Evolutionary conservation across 2,888 invertebrate species (phyloP).

Genomic region (Idaea dimidiata): DNA sequence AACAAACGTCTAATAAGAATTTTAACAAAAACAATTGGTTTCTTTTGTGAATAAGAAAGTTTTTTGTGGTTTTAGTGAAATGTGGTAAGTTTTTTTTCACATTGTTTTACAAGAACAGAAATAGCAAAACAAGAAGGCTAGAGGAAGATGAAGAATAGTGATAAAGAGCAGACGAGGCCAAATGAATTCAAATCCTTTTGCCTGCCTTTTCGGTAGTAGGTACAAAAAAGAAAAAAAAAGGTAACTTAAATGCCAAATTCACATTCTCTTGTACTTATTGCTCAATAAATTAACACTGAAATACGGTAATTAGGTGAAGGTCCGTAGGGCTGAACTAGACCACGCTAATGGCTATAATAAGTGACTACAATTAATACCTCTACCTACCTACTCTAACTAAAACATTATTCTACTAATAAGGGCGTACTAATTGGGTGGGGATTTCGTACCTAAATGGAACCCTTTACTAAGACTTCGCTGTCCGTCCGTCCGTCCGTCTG

Average conservation of each 20-base stretch:
- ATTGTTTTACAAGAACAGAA: background rate
- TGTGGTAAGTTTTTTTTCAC: background rate
- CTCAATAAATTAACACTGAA: background rate
- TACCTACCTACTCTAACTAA: background rate
- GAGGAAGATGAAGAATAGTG: background rate
- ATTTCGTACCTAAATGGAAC: background rate
- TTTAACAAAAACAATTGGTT: background rate
- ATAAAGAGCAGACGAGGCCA: background rate
- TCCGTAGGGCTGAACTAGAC: slow-evolving; percentile 10
- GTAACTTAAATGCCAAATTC: background rate
- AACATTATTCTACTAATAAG: background rate
- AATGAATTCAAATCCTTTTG: background rate
- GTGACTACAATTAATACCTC: slow-evolving; percentile 5
- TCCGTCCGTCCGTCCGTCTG: too few relatives aligned
- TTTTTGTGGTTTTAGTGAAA: background rate
- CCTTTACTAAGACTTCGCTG: background rate
- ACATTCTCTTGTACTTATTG: background rate
- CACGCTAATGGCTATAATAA: background rate
- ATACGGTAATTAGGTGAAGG: background rate
- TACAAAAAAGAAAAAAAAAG: background rate
- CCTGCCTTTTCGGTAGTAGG: background rate
- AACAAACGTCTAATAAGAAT: slow-evolving; percentile 15
- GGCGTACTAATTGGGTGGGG: background rate
- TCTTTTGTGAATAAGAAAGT: background rate
- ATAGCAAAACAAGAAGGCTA: background rate